These are phyloP conservation scores for Ernsta delagoae DNA, from an alignment of 2,888 invertebrate species.

Conservation along the genomic window DNA sequence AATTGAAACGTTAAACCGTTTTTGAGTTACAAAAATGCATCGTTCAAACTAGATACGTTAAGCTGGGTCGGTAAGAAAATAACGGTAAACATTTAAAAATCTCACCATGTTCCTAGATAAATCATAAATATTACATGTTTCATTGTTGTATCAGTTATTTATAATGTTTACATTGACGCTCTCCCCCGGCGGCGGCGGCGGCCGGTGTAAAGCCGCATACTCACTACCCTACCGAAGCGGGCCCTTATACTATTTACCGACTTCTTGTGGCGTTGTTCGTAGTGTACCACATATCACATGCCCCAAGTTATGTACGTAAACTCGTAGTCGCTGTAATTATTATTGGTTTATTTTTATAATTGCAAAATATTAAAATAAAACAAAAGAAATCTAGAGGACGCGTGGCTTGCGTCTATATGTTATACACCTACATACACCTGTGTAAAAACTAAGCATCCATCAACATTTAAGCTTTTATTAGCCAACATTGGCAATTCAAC, in stretches of 20 bases:
- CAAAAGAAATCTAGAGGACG: too few relatives aligned
- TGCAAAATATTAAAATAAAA: too few relatives aligned
- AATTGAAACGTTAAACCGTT: too few relatives aligned
- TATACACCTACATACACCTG: too few relatives aligned
- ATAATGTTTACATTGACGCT: conserved; percentile 31
- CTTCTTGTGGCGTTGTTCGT: conserved; percentile 18
- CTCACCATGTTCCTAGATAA: background rate
- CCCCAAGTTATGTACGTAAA: conserved; percentile 11
- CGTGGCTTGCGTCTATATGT: too few relatives aligned
- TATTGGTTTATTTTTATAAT: too few relatives aligned
- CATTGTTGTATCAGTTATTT: conserved; percentile 22
- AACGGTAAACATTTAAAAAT: conserved; percentile 2
- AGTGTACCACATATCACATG: conserved; percentile 20
- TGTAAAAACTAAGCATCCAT: too few relatives aligned
- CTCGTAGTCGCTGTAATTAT: background rate
- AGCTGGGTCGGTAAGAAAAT: background rate
- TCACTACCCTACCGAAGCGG: conserved; percentile 24
- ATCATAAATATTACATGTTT: conserved; percentile 10
- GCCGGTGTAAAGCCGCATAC: conserved; percentile 26
- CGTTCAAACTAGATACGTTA: background rate
- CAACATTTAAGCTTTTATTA: too few relatives aligned
- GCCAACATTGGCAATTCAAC: too few relatives aligned
- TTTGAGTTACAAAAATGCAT: too few relatives aligned
- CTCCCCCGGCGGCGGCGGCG: conserved; percentile 9
- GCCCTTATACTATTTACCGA: conserved; percentile 28